Evolutionary conservation across 2,113 vertebrate species (phyloP), one percentile per base, ranked within the genome.

Genomic region (Mohoua ochrocephala): DNA sequence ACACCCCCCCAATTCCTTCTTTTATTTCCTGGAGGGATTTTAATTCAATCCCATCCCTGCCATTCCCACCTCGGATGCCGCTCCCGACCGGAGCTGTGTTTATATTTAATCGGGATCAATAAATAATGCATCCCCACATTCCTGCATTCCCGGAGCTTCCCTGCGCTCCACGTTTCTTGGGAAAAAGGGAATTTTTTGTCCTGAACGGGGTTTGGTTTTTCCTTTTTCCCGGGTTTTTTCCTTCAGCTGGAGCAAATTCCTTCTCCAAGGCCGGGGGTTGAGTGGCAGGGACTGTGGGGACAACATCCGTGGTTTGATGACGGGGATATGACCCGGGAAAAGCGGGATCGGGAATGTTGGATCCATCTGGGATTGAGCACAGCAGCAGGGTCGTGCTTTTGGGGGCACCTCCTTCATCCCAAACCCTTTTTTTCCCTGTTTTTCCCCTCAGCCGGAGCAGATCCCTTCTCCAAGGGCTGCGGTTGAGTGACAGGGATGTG

Each of bases 301-400:
- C 30, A 13, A n/a, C n/a, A n/a, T n/a, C n/a, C n/a, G n/a, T n/a
- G n/a, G n/a, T n/a, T n/a, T n/a, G n/a, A n/a, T n/a, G n/a, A n/a
- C n/a, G n/a, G 33, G 50, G 73, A 49, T 6, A 0, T 5, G 18
- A 67, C 60, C 53, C 41, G 12, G 37, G 9, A 42, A 35, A 30
- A 93, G 52, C 35, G 12, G 63, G 56, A 18, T 0, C 1, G 54
- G 61, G 44, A 63, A 24, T 2, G 26, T 56, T 10, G 20, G 53
- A 14, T 49, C 50, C 42, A 2, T 11, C 59, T 23, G 7, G 27
- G 59, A 19, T 10, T 30, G 16, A 42, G 12, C 49, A 16, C 1
- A 16, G 24, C 47, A 26, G 12, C 31, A 5, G 19, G 42, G 42
- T 18, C 13, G 13, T 35, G 59, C 13, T 0, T 0, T 65, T 33